Conservation (phyloP, 2,113 vertebrate genomes). For the Phalacrocorax brasilianus region DNA sequence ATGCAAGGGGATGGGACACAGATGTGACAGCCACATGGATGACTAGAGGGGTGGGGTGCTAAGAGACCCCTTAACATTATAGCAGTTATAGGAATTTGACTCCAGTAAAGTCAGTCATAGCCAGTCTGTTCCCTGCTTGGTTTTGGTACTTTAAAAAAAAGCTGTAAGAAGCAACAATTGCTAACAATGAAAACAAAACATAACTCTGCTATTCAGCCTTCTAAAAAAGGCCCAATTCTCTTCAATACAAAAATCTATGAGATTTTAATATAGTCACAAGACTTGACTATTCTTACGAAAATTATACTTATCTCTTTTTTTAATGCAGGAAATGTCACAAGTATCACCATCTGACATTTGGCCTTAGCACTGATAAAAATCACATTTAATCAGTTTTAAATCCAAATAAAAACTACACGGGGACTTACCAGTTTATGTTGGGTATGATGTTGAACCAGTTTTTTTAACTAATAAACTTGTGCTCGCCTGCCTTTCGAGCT, state of each 20-base stretch:
- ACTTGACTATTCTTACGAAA: not conserved
- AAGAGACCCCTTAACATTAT: not conserved
- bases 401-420: not conserved
- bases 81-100: not conserved
- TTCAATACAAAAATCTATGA: not conserved
- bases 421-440: not conserved
- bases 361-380: not conserved
- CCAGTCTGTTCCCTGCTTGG: not conserved
- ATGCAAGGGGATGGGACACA: too few species aligned
- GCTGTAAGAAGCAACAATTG: not conserved
- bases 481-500: not conserved
- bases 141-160: not conserved
- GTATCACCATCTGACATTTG: not conserved
- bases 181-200: not conserved
- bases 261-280: not conserved
- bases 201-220: not conserved
- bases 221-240: not conserved
- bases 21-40: not conserved
- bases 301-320: not conserved
- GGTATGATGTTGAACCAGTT: accelerated
- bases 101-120: not conserved
- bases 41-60: not conserved
- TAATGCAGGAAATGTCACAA: not conserved
- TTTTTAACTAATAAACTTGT: not conserved
- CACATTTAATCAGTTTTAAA: not conserved